Base-by-base conservation (phyloP, 2,113 vertebrate genomes). In the Ailuropoda melanoleuca region DNA sequence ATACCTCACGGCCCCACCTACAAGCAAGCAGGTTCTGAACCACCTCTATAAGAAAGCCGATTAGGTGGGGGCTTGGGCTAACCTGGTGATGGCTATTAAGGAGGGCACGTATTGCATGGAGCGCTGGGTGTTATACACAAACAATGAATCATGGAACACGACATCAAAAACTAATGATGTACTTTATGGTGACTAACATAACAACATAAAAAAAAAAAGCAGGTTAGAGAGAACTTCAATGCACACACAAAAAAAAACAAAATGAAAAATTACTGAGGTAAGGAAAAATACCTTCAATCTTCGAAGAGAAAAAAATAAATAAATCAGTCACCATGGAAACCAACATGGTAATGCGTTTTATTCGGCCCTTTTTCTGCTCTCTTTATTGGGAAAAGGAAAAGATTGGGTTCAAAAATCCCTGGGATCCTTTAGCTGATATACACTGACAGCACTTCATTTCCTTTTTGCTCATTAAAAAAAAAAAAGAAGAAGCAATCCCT, bases 271-370 rank as follows among this genome's bases (percentile, higher is more conserved):
- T 34, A 80, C 70, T 13, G 64, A 94, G 18, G 21, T 82, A 90
- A 95, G 83, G 72, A 87, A 94, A 83, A 68, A 93, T 83, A 93
- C 4, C 55, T 95, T 96, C 64, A 68, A 4, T 94, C 23, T 93
- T 70, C 15, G 56, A 85, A 75, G 48, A 92, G 77, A 48, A 82
- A 90, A 90, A 95, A 74, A 53, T 14, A 77, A 82, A 81, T 74
- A 66, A 58, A 86, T 60, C 31, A 94, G 75, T 97, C 93, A 78
- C 93, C n/a, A 39, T 97, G 93, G 95, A 98, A 94, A 98, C 82
- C 70, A 82, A 81, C 34, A 48, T 81, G 60, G 53, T 72, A 81
- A 84, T 90, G 72, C 97, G 37, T 78, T 91, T 84, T 93, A 64
- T 72, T 90, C 8, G 11, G 62, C n/a, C 74, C 39, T 89, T 66